Percentiles rank a stretch among this genome's conserved stretches.
phyloP scores from a whole-genome alignment of 1,140 invertebrate species.

The Maconellicoccus hirsutus region DNA sequence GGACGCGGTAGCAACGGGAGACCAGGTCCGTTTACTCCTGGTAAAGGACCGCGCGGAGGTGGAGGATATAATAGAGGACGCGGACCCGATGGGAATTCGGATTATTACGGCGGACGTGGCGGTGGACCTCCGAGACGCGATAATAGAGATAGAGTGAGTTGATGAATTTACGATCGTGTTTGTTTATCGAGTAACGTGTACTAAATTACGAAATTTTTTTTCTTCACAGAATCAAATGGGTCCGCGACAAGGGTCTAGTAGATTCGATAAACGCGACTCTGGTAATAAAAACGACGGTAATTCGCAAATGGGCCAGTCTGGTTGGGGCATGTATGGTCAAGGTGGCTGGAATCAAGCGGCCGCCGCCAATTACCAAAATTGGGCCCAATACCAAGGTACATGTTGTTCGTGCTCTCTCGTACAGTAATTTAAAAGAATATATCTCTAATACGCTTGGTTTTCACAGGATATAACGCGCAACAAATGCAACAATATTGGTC shows the following conservation, averaged over 20 bases:
- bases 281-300: constrained; percentile 21
- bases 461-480: neutral
- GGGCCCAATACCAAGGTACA: neutral
- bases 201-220: neutral
- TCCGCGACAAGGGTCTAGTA: neutral
- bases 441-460: too few species aligned
- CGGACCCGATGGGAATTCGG: neutral
- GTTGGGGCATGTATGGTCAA: constrained; percentile 14
- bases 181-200: neutral
- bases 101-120: neutral
- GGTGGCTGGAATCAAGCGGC: constrained; percentile 22
- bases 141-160: constrained; percentile 23
- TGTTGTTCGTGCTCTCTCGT: neutral
- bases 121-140: constrained; percentile 11
- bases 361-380: constrained; percentile 8
- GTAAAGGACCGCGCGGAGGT: constrained; percentile 14
- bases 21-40: constrained; percentile 11
- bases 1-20: constrained; percentile 21
- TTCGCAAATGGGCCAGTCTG: constrained; percentile 14
- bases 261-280: neutral
- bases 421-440: neutral
- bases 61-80: neutral
- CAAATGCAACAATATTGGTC: constrained; percentile 5
- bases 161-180: neutral
- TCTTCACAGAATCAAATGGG: constrained; percentile 23